phyloP scores from a whole-genome alignment of 2,113 vertebrate species.

The Mohoua ochrocephala region DNA sequence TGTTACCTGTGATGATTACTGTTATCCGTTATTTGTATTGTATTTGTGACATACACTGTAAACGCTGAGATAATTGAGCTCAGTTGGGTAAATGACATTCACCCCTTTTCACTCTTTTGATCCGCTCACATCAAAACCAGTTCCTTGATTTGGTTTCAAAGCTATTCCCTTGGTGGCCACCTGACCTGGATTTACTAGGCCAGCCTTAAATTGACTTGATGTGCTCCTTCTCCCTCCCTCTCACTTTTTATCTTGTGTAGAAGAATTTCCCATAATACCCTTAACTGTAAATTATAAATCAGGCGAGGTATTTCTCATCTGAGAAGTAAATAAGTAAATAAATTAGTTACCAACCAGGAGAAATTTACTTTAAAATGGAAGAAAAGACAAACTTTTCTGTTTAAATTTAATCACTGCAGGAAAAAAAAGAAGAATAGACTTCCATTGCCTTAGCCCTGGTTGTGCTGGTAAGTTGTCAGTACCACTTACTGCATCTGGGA shows the following conservation, averaged over 20 bases:
- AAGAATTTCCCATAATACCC: neutral
- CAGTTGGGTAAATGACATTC: neutral
- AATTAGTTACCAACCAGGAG: neutral
- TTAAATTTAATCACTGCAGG: conserved; percentile 49
- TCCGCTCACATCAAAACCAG: neutral
- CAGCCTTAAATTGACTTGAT: conserved; percentile 27
- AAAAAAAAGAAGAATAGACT: conserved; percentile 9
- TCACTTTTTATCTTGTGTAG: neutral
- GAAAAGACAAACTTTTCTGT: conserved; percentile 14
- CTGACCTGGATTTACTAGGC: conserved; percentile 47
- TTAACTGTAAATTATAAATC: neutral
- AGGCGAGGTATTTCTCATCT: neutral
- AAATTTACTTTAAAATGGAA: neutral
- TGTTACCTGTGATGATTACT: neutral
- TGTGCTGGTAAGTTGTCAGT: conserved; percentile 41
- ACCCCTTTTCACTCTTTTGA: conserved; percentile 8
- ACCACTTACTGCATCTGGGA: conserved; percentile 38
- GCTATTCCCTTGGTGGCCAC: conserved; percentile 18
- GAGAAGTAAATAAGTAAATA: neutral
- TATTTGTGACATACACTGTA: neutral
- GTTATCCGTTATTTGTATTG: neutral
- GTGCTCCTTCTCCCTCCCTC: neutral
- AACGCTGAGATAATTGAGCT: neutral
- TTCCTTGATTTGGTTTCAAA: conserved; percentile 30
- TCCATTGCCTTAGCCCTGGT: neutral